Evolutionary conservation across 23 tunicate genomes (phyloP).

Genomic region (Ciona savignyi): DNA sequence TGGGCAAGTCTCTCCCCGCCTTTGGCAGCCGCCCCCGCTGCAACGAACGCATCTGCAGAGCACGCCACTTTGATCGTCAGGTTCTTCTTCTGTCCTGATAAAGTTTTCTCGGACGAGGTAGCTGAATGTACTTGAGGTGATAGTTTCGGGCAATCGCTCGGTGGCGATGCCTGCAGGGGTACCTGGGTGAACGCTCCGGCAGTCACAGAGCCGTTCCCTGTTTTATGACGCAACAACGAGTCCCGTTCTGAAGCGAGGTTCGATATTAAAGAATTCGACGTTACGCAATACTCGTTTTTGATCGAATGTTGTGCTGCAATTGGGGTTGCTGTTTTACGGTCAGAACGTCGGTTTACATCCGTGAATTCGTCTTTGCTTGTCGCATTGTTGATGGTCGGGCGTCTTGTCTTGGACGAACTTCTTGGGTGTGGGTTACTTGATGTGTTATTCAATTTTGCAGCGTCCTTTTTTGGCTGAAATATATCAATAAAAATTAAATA

Average conservation of each 20-base stretch:
- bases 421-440: no score
- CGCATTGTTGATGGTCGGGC: no score
- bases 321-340: no score
- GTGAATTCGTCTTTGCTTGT: no score
- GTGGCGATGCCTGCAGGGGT: neutral
- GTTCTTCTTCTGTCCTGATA: neutral
- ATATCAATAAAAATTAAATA: no score
- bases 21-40: slow-evolving; percentile 45
- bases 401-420: no score
- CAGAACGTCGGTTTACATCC: no score
- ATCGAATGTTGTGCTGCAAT: neutral
- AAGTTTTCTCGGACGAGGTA: neutral
- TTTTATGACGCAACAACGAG: neutral
- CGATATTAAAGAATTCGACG: neutral
- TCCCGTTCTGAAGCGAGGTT: neutral
- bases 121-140: neutral
- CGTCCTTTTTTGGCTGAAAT: no score
- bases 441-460: no score
- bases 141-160: neutral
- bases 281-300: neutral
- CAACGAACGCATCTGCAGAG: slow-evolving; percentile 34
- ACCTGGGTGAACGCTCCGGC: neutral
- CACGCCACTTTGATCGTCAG: slow-evolving; percentile 5
- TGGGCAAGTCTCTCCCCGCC: slow-evolving; percentile 29
- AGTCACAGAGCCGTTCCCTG: neutral